These are phyloP conservation scores for Prionailurus bengalensis DNA, from an alignment of 2,113 vertebrate species.

Conservation along the genomic window DNA sequence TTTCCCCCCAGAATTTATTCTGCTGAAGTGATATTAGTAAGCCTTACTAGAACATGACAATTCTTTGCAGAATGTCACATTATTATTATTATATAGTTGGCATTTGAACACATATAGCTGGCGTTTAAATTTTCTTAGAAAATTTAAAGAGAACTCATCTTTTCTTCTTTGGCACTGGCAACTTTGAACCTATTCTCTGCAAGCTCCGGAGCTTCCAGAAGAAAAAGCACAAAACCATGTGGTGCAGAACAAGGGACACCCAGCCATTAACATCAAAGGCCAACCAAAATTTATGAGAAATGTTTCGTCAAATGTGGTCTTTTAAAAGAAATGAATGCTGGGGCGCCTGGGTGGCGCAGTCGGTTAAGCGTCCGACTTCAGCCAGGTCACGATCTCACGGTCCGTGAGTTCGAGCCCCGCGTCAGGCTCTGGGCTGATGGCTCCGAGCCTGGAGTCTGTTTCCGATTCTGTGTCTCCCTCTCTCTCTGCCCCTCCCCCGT, in stretches of 20 bases:
- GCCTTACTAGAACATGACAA: not conserved
- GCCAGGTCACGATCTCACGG: too few relatives aligned
- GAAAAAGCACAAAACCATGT: not conserved
- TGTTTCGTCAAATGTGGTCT: not conserved
- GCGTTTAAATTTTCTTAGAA: slow-evolving; percentile 3
- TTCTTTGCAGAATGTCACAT: not conserved
- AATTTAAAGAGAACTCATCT: not conserved
- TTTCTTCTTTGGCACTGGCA: not conserved
- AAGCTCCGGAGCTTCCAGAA: not conserved
- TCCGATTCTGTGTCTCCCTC: too few relatives aligned
- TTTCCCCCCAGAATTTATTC: not conserved
- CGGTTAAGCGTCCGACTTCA: too few relatives aligned
- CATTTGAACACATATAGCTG: not conserved
- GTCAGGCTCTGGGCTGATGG: too few relatives aligned
- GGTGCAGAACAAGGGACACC: not conserved
- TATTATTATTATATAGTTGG: not conserved
- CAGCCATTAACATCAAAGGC: not conserved
- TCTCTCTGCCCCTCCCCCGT: too few relatives aligned
- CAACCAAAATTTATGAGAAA: not conserved
- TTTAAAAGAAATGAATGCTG: not conserved
- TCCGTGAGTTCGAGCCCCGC: too few relatives aligned
- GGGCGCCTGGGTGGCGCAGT: too few relatives aligned
- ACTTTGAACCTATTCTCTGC: not conserved
- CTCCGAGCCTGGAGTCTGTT: too few relatives aligned
- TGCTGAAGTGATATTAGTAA: slow-evolving; percentile 7